phyloP scores from a whole-genome alignment of 35 echinoderm and acorn worm species.

The Nesometra sesokonis region DNA sequence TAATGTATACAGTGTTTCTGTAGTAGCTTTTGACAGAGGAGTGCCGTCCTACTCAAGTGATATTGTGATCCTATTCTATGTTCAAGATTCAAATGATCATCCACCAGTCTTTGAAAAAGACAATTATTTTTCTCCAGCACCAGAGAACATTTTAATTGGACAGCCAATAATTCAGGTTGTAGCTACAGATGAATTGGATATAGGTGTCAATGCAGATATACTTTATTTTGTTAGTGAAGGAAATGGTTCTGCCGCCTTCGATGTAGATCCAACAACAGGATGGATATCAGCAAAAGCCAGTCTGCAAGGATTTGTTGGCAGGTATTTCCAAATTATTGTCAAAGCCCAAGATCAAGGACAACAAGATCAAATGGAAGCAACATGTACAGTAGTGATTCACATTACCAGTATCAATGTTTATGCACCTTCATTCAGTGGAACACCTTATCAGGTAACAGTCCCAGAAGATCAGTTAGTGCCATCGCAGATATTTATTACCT shows the following conservation, averaged over 20 bases:
- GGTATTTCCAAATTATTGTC: conserved; percentile 35
- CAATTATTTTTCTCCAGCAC: conserved; percentile 59
- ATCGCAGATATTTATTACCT: conserved; percentile 15
- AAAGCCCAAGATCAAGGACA: conserved; percentile 60
- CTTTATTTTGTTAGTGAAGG: conserved; percentile 59
- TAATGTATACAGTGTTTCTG: conserved; percentile 47
- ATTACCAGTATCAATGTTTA: conserved; percentile 55
- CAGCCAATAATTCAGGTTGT: conserved; percentile 42
- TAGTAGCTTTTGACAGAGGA: conserved; percentile 71
- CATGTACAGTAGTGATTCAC: conserved; percentile 34
- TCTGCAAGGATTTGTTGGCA: conserved; percentile 33
- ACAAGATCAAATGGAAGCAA: conserved; percentile 20
- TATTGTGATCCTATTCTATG: conserved; percentile 28
- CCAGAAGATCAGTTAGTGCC: conserved; percentile 39
- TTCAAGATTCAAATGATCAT: conserved; percentile 74
- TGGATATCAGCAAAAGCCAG: conserved; percentile 23
- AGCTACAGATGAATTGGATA: conserved; percentile 52
- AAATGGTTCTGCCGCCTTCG: conserved; percentile 64
- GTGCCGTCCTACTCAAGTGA: conserved; percentile 60
- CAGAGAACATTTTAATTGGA: conserved; percentile 7
- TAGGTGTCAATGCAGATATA: conserved; percentile 74
- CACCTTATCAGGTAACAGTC: conserved; percentile 18
- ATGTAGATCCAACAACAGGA: conserved; percentile 52
- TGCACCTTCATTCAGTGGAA: conserved; percentile 39
- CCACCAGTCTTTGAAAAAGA: conserved; percentile 51